Base-by-base conservation (phyloP, 2,888 invertebrate genomes). In the Lycaena phlaeas region DNA sequence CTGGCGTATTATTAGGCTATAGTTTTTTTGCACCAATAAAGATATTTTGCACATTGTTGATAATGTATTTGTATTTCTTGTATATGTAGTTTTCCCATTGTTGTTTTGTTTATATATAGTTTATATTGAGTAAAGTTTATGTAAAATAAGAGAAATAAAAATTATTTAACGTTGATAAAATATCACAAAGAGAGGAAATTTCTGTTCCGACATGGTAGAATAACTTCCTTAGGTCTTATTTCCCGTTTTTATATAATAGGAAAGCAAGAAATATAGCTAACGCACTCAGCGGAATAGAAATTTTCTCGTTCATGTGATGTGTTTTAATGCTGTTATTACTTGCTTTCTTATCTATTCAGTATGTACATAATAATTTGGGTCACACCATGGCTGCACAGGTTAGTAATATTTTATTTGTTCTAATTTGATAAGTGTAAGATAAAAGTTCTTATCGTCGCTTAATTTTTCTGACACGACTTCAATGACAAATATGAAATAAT, bases 181-280 rank as follows among this genome's bases (percentile, higher is more conserved):
- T 36, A 50, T 71, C 74, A 77, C 75, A 63, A 53, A 57, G 57
- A 69, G 84, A 81, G 84, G 81, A 82, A 82, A 84, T 84, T 84
- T 84, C 84, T 84, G 82, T 84, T 84, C 77, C 73, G 53, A 53
- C 45, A 55, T 52, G 77, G 76, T 82, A 78, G 73, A 79, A 72
- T 77, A 67, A 64, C 65, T 61, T 61, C 57, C 57, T 48, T 36
- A 54, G 55, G 51, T 51, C 51, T 51, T 47, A 43, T 49, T 53
- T 45, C 42, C 49, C 52, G 56, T 50, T 40, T 54, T 52, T 45
- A 45, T 41, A 43, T 36, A 44, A 57, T 76, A 68, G 69, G 84
- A 77, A 82, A 84, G 84, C 84, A 82, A 81, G 78, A 51, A 71
- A 73, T 74, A 64, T 59, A 39, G 42, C 54, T 40, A 49, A 51